Conservation (phyloP, 2,113 vertebrate genomes). For the Microcebus murinus region DNA sequence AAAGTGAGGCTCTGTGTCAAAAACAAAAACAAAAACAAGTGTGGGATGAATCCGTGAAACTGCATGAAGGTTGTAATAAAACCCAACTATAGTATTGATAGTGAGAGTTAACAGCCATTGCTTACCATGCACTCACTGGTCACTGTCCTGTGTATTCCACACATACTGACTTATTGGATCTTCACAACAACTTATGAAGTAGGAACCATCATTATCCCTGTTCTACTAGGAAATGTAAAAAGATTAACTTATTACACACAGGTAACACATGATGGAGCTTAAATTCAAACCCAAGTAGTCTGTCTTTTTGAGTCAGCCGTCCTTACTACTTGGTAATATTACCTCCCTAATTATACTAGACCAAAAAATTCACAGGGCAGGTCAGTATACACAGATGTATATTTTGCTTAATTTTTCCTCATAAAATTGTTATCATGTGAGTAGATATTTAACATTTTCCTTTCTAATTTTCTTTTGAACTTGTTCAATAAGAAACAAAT, state of each 20-base stretch:
- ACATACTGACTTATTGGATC: neutral
- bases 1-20: no score
- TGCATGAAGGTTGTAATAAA: neutral
- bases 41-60: neutral
- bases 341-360: neutral
- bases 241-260: neutral
- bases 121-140: neutral
- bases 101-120: neutral
- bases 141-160: neutral
- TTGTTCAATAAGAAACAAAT: conserved; percentile 54
- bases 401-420: neutral
- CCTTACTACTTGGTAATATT: neutral
- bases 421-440: neutral
- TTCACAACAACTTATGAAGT: neutral
- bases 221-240: neutral
- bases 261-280: neutral
- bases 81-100: neutral
- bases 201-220: neutral
- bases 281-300: neutral
- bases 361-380: neutral
- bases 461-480: conserved; percentile 48
- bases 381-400: neutral
- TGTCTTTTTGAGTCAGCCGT: neutral
- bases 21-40: neutral
- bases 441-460: neutral